A percentile compares a stretch with the other conserved stretches of the same genome.
Evolutionary conservation across 1,140 invertebrate species (phyloP).

Genomic region (Lordiphosa collinella): DNA sequence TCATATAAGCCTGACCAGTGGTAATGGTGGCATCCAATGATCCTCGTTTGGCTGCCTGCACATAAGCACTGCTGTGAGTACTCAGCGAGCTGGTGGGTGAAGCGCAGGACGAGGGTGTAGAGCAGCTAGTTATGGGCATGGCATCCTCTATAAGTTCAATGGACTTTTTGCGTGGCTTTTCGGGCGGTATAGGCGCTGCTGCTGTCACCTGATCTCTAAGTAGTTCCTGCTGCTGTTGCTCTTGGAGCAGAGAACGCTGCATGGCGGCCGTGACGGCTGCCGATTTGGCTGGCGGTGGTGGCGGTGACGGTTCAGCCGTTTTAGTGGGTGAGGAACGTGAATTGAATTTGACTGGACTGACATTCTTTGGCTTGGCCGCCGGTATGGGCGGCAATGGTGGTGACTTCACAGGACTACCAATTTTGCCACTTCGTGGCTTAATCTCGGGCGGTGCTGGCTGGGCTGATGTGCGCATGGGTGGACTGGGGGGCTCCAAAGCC

Average conservation of each 20-base stretch:
- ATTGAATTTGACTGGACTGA: conserved; percentile 68
- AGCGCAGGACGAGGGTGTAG: conserved; percentile 46
- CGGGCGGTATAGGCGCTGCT: conserved; percentile 59
- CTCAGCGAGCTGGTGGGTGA: conserved; percentile 56
- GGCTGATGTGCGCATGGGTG: conserved; percentile 43
- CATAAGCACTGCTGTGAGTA: conserved; percentile 28
- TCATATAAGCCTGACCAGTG: conserved; percentile 3
- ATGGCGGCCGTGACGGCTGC: conserved; percentile 66
- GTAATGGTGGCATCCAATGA: conserved; percentile 45
- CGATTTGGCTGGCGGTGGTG: conserved; percentile 70
- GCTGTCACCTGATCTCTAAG: conserved; percentile 18
- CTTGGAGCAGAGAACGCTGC: conserved; percentile 59
- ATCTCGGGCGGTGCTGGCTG: conserved; percentile 61
- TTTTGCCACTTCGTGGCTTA: conserved; percentile 69
- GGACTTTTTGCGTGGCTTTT: conserved; percentile 75
- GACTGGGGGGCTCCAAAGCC: conserved; percentile 37
- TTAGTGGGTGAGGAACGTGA: conserved; percentile 66
- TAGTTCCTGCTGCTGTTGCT: conserved; percentile 42
- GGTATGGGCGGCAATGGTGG: conserved; percentile 78
- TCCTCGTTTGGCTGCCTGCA: conserved; percentile 56
- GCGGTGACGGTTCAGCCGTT: conserved; percentile 52
- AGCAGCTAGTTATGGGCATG: conserved; percentile 32
- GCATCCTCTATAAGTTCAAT: conserved; percentile 70
- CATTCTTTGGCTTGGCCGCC: conserved; percentile 68
- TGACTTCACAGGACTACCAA: conserved; percentile 75